Evolutionary conservation across 2,888 invertebrate genomes (phyloP).

Genomic region (Erpobdella octoculata): DNA sequence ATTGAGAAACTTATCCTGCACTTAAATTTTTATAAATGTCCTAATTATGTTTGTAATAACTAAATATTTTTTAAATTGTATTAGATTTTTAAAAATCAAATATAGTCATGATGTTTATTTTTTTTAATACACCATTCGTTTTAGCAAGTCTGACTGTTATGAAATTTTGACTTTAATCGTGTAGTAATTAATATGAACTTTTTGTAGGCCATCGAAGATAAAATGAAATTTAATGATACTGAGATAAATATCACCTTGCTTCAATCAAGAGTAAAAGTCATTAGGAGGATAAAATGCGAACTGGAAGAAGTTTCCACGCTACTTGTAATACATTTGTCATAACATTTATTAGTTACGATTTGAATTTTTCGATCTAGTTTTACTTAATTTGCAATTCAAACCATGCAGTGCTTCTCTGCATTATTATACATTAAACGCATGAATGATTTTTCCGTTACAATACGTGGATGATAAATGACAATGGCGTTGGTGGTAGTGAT

Average conservation of each 20-base stretch:
- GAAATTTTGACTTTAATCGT: no score
- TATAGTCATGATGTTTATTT: no score
- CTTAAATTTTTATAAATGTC: background rate
- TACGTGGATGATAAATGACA: no score
- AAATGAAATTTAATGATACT: background rate
- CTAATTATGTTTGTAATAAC: background rate
- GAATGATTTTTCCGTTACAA: no score
- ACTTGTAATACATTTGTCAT: background rate
- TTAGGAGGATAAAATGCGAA: background rate
- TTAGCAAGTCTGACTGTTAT: no score
- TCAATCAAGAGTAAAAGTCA: background rate
- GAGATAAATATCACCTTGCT: background rate
- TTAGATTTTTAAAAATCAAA: no score
- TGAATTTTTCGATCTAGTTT: background rate
- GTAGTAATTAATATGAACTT: no score
- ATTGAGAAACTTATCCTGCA: background rate
- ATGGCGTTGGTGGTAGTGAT: no score
- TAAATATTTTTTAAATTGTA: background rate
- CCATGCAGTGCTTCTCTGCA: no score
- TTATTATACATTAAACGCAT: no score
- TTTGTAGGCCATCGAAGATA: no score
- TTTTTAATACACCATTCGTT: no score
- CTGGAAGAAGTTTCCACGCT: background rate
- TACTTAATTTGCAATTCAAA: background rate
- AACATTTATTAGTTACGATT: background rate